A percentile compares a stretch with the other conserved stretches of the same genome.
Conservation (phyloP, 2,113 vertebrate genomes). For the Rhynchopsitta pachyrhyncha region DNA sequence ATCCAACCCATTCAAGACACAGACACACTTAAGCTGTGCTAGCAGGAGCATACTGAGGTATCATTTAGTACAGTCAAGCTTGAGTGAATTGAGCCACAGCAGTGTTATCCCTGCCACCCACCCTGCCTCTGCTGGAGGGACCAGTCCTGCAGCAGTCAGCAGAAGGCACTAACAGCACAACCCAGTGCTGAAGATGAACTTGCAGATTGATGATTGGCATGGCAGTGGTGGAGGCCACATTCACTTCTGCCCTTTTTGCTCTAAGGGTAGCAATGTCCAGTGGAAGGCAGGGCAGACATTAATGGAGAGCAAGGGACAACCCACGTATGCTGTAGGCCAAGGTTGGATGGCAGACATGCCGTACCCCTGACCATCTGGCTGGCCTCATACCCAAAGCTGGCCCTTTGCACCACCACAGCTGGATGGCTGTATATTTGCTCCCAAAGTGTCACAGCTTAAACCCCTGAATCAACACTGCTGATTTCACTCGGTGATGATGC, state of each 20-base stretch:
- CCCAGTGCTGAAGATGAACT: background rate
- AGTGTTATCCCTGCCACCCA: fast-evolving
- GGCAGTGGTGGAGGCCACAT: fast-evolving
- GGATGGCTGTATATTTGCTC: background rate
- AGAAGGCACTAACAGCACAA: background rate
- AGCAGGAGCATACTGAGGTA: background rate
- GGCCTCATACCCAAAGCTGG: background rate
- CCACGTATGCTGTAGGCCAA: background rate
- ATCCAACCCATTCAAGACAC: background rate
- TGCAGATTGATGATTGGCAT: background rate
- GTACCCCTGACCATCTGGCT: fast-evolving
- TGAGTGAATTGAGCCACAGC: background rate
- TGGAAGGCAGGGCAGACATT: background rate
- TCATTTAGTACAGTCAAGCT: background rate
- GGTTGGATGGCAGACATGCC: background rate
- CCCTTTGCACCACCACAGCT: background rate
- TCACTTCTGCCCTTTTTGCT: background rate
- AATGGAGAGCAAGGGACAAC: background rate
- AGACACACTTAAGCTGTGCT: background rate
- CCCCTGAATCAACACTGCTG: background rate
- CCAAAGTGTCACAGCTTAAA: background rate
- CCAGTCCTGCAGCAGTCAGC: background rate
- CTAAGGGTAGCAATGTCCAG: background rate
- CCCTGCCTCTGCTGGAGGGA: background rate
- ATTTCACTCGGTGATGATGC: background rate